These are phyloP conservation scores for Conus canariensis DNA, from an alignment of 2,888 invertebrate genomes.

Conservation along the genomic window DNA sequence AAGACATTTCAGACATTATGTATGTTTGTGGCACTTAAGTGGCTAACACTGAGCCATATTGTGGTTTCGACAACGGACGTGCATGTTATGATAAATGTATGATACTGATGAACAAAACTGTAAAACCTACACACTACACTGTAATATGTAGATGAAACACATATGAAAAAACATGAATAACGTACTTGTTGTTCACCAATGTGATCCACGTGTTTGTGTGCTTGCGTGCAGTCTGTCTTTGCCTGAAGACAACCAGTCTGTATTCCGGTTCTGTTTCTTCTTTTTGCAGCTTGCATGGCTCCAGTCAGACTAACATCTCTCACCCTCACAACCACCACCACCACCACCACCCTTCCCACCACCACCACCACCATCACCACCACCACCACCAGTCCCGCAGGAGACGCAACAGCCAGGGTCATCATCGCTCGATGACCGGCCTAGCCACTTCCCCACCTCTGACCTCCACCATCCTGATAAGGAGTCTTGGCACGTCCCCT, in stretches of 20 bases:
- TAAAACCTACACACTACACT: too few relatives aligned
- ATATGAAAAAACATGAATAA: too few relatives aligned
- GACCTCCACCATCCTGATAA: constrained; percentile 1
- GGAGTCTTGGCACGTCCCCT: constrained; percentile 47
- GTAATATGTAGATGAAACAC: too few relatives aligned
- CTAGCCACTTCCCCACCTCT: constrained; percentile 48
- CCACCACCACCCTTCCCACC: constrained; percentile 38
- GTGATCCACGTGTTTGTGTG: too few relatives aligned
- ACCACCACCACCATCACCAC: constrained; percentile 52
- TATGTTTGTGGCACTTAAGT: too few relatives aligned
- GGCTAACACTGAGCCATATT: too few relatives aligned
- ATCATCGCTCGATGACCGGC: constrained; percentile 45
- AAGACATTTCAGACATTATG: too few relatives aligned
- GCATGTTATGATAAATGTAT: too few relatives aligned
- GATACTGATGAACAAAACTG: too few relatives aligned
- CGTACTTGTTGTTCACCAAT: too few relatives aligned
- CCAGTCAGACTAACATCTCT: constrained; percentile 8
- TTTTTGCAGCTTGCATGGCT: constrained; percentile 22
- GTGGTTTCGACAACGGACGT: too few relatives aligned
- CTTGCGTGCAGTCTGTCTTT: too few relatives aligned
- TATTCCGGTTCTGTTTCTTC: constrained; percentile 13
- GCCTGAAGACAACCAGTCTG: background rate
- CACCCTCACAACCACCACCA: constrained; percentile 20
- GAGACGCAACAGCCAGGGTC: constrained; percentile 46
- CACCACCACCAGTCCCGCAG: constrained; percentile 28